Evolutionary conservation across 2,797 vertebrate species (phyloP).

Genomic region (Halcyon badia): DNA sequence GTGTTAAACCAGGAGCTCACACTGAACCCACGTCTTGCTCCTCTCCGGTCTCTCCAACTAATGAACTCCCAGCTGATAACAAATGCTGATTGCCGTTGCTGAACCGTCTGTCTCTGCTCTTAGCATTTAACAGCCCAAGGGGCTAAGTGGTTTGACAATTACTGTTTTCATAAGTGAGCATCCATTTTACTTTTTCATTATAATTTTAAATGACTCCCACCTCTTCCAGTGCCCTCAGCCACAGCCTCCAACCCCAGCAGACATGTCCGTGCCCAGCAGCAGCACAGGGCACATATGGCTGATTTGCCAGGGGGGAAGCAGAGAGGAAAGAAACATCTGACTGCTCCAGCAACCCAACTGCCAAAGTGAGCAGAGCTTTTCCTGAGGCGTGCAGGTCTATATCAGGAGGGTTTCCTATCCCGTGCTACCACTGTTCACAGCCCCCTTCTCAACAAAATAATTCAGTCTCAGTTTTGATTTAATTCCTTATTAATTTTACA

Average conservation of each 20-base stretch:
- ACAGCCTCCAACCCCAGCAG: neutral
- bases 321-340: conserved; percentile 2
- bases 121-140: neutral
- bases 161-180: conserved; percentile 15
- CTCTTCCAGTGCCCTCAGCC: neutral
- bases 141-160: neutral
- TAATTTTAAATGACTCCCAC: conserved; percentile 18
- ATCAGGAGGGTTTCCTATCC: neutral
- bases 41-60: neutral
- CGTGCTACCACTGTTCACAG: neutral
- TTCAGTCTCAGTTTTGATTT: neutral
- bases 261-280: fast-evolving
- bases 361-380: neutral
- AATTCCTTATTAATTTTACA: neutral
- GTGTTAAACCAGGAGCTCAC: neutral
- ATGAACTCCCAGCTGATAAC: conserved; percentile 27
- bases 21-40: neutral
- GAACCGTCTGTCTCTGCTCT: neutral
- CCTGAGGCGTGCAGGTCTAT: neutral
- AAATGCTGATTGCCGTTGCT: neutral
- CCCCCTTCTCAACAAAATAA: neutral
- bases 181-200: conserved; percentile 22
- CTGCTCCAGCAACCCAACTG: neutral
- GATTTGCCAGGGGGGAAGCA: neutral
- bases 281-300: neutral